phyloP scores from a whole-genome alignment of 2,113 vertebrate genomes.

The Catharus minimus region DNA sequence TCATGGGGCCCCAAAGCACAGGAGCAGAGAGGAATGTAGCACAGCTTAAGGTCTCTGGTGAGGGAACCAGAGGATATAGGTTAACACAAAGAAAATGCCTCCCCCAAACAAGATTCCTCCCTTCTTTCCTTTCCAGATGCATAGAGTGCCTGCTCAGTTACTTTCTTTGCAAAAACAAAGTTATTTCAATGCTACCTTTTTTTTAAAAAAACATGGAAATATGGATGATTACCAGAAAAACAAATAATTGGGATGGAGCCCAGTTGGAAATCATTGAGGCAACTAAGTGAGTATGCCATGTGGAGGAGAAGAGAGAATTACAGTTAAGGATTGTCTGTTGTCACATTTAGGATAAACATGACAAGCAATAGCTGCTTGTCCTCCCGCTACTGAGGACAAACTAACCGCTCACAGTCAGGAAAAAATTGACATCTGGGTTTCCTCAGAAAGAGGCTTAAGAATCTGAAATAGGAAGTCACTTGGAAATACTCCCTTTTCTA shows the following conservation, averaged over 20 bases:
- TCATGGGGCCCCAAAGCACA: background rate
- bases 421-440: background rate
- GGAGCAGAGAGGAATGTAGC: background rate
- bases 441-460: background rate
- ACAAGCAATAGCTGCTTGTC: conserved; percentile 35
- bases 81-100: background rate
- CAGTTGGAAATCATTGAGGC: conserved; percentile 30
- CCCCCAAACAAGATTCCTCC: background rate
- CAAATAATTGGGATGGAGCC: conserved; percentile 45
- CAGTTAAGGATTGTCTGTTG: conserved; percentile 25
- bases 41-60: background rate
- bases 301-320: conserved; percentile 3
- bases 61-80: background rate
- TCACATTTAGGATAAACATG: conserved; percentile 46
- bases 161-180: conserved; percentile 41
- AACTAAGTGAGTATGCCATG: conserved; percentile 12
- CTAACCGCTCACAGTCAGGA: background rate
- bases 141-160: background rate
- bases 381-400: background rate
- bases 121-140: background rate
- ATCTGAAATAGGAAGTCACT: background rate
- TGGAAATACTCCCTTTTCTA: background rate
- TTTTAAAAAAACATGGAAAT: background rate
- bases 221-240: conserved; percentile 55
- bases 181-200: background rate